A percentile compares a stretch with the other conserved stretches of the same genome.
phyloP scores from a whole-genome alignment of 2,888 invertebrate genomes.

The Acanthococcus lagerstroemiae region DNA sequence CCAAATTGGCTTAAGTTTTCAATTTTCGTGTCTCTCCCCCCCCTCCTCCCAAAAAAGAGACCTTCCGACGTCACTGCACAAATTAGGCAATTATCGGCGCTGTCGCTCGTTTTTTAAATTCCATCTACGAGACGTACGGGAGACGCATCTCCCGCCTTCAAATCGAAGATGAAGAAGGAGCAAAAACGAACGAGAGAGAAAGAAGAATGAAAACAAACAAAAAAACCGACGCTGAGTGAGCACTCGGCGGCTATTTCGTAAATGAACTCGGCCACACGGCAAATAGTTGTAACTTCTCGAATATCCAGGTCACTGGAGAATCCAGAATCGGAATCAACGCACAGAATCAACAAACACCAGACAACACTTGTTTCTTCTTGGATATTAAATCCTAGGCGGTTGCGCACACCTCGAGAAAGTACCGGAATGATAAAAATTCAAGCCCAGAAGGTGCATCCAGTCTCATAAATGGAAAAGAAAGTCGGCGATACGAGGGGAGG shows the following conservation, averaged over 20 bases:
- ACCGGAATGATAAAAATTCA: conserved; percentile 18
- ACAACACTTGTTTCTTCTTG: conserved; percentile 13
- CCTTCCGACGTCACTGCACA: too few relatives aligned
- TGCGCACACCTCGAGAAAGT: conserved; percentile 28
- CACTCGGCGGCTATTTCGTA: background rate
- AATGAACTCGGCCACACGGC: conserved; percentile 4
- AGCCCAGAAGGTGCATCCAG: conserved; percentile 14
- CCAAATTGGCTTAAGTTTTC: too few relatives aligned
- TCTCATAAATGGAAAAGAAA: conserved; percentile 23
- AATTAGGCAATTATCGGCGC: too few relatives aligned
- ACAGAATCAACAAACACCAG: conserved; percentile 16
- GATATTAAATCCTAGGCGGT: conserved; percentile 12
- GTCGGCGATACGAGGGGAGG: background rate
- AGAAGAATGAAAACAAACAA: too few relatives aligned
- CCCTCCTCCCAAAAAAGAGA: too few relatives aligned
- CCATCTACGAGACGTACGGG: too few relatives aligned
- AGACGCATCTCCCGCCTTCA: background rate
- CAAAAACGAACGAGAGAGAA: background rate
- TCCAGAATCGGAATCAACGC: conserved; percentile 15
- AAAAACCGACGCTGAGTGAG: background rate
- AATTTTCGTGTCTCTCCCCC: too few relatives aligned
- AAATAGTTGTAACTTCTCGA: conserved; percentile 6
- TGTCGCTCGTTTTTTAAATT: too few relatives aligned
- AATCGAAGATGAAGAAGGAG: background rate
- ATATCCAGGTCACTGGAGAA: conserved; percentile 14